phyloP scores from a whole-genome alignment of 2,797 vertebrate species.

The Alfaro cultratus region DNA sequence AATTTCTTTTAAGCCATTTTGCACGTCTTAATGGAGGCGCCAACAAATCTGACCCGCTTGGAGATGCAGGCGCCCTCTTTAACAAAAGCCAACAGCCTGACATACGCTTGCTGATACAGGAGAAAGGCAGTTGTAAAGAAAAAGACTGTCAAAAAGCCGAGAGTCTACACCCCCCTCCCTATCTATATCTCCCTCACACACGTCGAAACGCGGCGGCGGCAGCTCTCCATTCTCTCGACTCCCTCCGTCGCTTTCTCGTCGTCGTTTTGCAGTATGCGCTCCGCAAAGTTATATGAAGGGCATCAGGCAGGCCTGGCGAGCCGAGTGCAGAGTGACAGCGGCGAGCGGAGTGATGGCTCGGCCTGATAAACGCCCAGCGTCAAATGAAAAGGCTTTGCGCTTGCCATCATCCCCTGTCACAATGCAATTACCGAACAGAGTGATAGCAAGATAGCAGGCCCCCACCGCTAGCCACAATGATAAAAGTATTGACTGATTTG shows the following conservation, averaged over 20 bases:
- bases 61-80: constrained; percentile 33
- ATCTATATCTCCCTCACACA: constrained; percentile 68
- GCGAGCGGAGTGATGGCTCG: constrained; percentile 94
- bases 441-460: constrained; percentile 99
- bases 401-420: constrained; percentile 99
- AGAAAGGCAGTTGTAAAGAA: constrained; percentile 58
- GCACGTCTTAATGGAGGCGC: background rate
- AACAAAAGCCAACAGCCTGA: constrained; percentile 69
- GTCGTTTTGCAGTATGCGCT: constrained; percentile 81
- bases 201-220: constrained; percentile 30
- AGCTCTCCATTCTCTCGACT: constrained; percentile 58
- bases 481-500: constrained; percentile 99
- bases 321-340: constrained; percentile 99
- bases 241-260: constrained; percentile 55
- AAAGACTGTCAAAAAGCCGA: constrained; percentile 64
- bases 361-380: constrained; percentile 99
- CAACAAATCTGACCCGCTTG: background rate
- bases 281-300: constrained; percentile 99
- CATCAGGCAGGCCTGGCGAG: constrained; percentile 98
- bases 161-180: constrained; percentile 69
- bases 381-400: constrained; percentile 99
- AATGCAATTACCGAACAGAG: constrained; percentile 99
- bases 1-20: background rate
- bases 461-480: constrained; percentile 98
- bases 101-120: constrained; percentile 58